These are phyloP conservation scores for Diabrotica balteata DNA, from an alignment of 2,888 invertebrate species.

Conservation along the genomic window DNA sequence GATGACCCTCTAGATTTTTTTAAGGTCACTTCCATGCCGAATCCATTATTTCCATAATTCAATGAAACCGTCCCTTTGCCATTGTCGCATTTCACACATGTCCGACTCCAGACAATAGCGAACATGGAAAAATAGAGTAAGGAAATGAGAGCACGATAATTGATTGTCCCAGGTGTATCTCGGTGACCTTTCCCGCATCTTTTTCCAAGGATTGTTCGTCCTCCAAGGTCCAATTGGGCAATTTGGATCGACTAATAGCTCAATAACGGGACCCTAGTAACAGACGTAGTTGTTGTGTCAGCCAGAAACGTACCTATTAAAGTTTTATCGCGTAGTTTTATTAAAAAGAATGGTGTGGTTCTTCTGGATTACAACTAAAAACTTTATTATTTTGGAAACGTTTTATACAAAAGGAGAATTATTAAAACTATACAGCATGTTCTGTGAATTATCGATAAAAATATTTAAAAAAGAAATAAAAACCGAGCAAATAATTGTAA, in stretches of 20 bases:
- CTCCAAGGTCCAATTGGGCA: conserved; percentile 3
- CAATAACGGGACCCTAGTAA: not conserved
- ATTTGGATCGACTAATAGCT: conserved; percentile 1
- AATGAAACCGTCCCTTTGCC: not conserved
- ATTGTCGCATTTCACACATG: conserved; percentile 9
- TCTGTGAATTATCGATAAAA: too few relatives aligned
- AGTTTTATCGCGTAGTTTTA: conserved; percentile 1
- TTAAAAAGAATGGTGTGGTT: not conserved
- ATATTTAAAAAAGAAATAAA: too few relatives aligned
- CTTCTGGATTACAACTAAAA: too few relatives aligned
- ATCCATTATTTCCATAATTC: too few relatives aligned
- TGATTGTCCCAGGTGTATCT: conserved; percentile 5
- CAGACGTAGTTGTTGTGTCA: not conserved
- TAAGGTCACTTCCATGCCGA: too few relatives aligned
- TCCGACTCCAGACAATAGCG: not conserved
- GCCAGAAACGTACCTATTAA: not conserved
- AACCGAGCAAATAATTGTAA: too few relatives aligned
- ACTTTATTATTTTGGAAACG: too few relatives aligned
- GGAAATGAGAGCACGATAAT: conserved; percentile 5
- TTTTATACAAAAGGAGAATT: too few relatives aligned
- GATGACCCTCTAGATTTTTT: too few relatives aligned
- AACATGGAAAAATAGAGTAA: not conserved
- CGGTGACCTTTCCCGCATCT: conserved; percentile 1
- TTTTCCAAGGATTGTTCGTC: not conserved
- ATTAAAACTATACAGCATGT: too few relatives aligned